A percentile compares a stretch with the other conserved stretches of the same genome.
These are phyloP conservation scores for Alexandromys oeconomus DNA, from an alignment of 2,797 vertebrate species.

Conservation along the genomic window DNA sequence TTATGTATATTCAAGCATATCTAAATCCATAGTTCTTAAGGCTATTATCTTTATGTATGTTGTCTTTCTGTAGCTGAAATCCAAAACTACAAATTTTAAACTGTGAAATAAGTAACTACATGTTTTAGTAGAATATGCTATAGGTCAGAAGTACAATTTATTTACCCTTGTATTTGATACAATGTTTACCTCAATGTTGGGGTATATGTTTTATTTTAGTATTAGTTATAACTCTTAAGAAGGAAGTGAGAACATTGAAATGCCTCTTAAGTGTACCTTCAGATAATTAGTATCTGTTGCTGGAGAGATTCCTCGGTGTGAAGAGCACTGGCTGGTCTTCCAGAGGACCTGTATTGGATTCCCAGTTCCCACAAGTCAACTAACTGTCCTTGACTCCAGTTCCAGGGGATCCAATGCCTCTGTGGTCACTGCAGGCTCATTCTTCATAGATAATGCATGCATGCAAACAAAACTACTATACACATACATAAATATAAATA, in stretches of 20 bases:
- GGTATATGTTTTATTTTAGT: neutral
- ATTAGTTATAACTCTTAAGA: neutral
- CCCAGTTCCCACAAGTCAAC: neutral
- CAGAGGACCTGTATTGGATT: neutral
- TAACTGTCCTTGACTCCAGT: neutral
- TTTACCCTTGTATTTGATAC: neutral
- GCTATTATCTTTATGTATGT: neutral
- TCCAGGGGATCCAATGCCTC: neutral
- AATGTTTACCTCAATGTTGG: neutral
- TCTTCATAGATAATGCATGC: neutral
- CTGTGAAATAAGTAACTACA: neutral
- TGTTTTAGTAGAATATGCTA: neutral
- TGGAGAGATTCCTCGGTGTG: neutral
- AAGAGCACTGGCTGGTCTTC: neutral
- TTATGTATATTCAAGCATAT: neutral
- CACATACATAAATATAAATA: neutral
- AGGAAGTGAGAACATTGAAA: neutral
- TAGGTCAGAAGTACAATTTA: neutral
- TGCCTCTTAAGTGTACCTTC: neutral
- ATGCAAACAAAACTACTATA: neutral
- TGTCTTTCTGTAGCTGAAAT: constrained; percentile 12
- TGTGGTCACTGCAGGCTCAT: neutral
- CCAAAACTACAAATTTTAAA: constrained; percentile 7
- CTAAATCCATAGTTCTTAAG: neutral
- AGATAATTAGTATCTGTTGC: neutral